Percentiles rank a stretch among this genome's conserved stretches.
Evolutionary conservation across 2,113 vertebrate genomes (phyloP).

Genomic region (Thymallus thymallus): DNA sequence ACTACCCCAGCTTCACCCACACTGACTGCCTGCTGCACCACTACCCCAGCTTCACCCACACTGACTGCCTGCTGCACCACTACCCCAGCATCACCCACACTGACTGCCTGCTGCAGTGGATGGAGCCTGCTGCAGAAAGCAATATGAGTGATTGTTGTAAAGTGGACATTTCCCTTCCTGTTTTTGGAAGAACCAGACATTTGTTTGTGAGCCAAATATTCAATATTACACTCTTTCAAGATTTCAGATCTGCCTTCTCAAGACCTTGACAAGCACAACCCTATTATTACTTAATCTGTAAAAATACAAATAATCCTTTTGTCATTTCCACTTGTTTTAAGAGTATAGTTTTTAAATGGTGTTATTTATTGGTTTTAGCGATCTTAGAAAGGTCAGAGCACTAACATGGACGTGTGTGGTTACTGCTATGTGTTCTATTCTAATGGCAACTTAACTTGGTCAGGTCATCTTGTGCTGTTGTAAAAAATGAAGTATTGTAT

Average conservation of each 20-base stretch:
- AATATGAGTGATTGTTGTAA: conserved; percentile 72
- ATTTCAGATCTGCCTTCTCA: conserved; percentile 81
- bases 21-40: conserved; percentile 57
- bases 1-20: conserved; percentile 44
- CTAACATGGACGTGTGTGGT: conserved; percentile 60
- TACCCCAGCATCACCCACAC: conserved; percentile 40
- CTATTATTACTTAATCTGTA: conserved; percentile 71
- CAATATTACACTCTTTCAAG: conserved; percentile 72
- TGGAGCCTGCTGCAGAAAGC: conserved; percentile 70
- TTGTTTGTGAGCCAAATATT: conserved; percentile 79
- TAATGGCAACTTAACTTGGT: conserved; percentile 48
- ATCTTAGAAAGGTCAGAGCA: conserved; percentile 60
- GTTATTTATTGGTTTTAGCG: conserved; percentile 75
- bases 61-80: conserved; percentile 59
- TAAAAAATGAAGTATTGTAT: conserved; percentile 68
- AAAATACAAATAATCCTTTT: conserved; percentile 58
- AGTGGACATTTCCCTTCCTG: conserved; percentile 64
- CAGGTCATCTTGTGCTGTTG: conserved; percentile 64
- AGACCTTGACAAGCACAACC: conserved; percentile 85
- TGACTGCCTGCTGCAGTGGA: conserved; percentile 58
- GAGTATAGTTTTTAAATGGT: conserved; percentile 56
- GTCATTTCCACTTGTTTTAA: conserved; percentile 66
- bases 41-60: conserved; percentile 44
- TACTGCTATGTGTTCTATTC: conserved; percentile 55
- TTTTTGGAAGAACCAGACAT: conserved; percentile 68